Evolutionary conservation across 2,797 vertebrate genomes (phyloP).

Genomic region (Lutjanus argentimaculatus): DNA sequence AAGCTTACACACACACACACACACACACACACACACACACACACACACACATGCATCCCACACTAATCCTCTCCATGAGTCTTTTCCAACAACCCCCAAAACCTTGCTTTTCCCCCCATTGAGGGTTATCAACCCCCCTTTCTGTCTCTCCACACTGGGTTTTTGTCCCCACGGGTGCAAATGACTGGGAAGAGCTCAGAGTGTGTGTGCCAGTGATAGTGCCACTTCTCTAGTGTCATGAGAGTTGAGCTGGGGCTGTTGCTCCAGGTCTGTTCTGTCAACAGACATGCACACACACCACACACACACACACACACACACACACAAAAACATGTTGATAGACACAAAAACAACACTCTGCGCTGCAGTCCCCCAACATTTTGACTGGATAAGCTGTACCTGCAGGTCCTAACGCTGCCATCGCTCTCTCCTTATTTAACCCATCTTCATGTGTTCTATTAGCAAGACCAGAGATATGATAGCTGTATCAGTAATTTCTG

Average conservation of each 20-base stretch:
- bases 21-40: constrained; percentile 73
- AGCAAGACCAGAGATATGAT: neutral
- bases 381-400: constrained; percentile 36
- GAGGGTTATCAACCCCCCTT: constrained; percentile 70
- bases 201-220: constrained; percentile 73
- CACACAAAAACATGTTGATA: constrained; percentile 37
- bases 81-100: constrained; percentile 68
- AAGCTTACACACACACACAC: constrained; percentile 67
- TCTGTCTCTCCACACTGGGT: constrained; percentile 69
- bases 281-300: constrained; percentile 27
- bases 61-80: constrained; percentile 76
- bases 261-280: constrained; percentile 52
- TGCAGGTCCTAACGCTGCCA: constrained; percentile 20
- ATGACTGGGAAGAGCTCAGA: constrained; percentile 68
- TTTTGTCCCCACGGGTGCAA: constrained; percentile 75
- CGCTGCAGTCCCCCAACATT: constrained; percentile 24
- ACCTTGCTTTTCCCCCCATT: constrained; percentile 55
- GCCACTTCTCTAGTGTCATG: constrained; percentile 65
- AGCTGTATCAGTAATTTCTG: constrained; percentile 1
- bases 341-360: constrained; percentile 37
- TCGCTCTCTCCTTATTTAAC: neutral
- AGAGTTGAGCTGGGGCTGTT: constrained; percentile 58
- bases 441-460: neutral
- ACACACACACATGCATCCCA: too few relatives aligned
- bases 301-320: constrained; percentile 21